Percentiles rank a stretch among this genome's conserved stretches.
Evolutionary conservation across 2,888 invertebrate species (phyloP).

Genomic region (Cryptocheilus praepositus): DNA sequence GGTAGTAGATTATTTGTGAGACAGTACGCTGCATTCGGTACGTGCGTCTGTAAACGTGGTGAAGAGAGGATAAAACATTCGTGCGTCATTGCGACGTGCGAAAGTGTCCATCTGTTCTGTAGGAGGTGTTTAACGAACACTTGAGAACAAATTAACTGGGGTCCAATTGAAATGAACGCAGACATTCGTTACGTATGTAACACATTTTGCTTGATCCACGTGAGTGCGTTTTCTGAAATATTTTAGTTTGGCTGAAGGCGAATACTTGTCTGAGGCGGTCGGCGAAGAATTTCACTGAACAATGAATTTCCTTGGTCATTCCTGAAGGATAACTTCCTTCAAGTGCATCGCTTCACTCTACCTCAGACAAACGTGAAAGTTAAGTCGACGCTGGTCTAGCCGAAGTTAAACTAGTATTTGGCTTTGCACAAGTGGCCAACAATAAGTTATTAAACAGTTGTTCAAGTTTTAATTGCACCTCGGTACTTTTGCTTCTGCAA

Average conservation of each 20-base stretch:
- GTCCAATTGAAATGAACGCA: conserved; percentile 57
- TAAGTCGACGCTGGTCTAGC: conserved; percentile 44
- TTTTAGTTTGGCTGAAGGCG: no score
- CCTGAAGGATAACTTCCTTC: no score
- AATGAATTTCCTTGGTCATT: no score
- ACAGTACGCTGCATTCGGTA: no score
- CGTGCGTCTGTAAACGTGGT: no score
- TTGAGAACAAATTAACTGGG: conserved; percentile 66
- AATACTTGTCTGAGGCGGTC: no score
- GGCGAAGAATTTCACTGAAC: no score
- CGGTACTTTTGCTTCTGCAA: conserved; percentile 29
- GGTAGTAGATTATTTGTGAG: no score
- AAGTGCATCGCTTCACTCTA: neutral
- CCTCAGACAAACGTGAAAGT: conserved; percentile 44
- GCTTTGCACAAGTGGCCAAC: conserved; percentile 59
- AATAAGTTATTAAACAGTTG: conserved; percentile 67
- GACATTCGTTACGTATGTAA: neutral
- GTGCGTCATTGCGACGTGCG: neutral
- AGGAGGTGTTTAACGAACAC: conserved; percentile 65
- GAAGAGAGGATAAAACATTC: no score
- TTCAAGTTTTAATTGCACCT: conserved; percentile 68
- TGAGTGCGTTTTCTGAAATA: no score
- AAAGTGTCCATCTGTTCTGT: conserved; percentile 32
- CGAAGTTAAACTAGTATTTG: conserved; percentile 62
- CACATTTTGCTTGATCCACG: no score